Base-by-base conservation (phyloP, 2,888 invertebrate genomes). In the Tiliacea aurago region DNA sequence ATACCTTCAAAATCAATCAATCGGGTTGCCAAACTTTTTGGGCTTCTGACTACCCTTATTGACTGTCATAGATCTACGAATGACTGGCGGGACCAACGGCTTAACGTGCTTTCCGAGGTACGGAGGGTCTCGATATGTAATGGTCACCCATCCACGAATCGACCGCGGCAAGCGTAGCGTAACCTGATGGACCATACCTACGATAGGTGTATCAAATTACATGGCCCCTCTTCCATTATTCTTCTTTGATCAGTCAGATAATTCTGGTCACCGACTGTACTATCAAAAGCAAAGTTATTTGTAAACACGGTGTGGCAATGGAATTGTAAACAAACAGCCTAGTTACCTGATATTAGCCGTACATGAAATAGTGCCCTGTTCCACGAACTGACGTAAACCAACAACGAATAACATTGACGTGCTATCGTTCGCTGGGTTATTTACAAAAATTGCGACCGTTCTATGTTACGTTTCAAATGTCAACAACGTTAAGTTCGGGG, bases 361-460 rank as follows among this genome's bases (percentile, higher is more conserved):
- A 76, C 20, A 63, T 56, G 33, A 64, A 64, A 23, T 47, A 43
- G n/a, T 59, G 18, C 51, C 45, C 37, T 53, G 47, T 79, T 68
- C 68, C 45, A 68, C 45, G 64, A 78, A 78, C 23, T 59, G 43
- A n/a, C 4, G 18, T 67, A 18, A 59, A 33, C 23, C 4, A 49
- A 49, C 47, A 63, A 58, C 23, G 45, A 63, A 53, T 9, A n/a
- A 65, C 23, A 45, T 28, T 45, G 63, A 53, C 20, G n/a, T 33
- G 68, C 2, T 70, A 66, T 56, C 28, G 56, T 56, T 23, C 13
- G 11, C 49, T 43, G 49, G 67, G 56, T 73, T 71, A 71, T 64
- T 74, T 28, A 70, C n/a, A 70, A 79, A 72, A 83, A 83, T 47
- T 73, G 65, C 65, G 5, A 15, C 15, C 33, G 20, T 61, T 67